These are phyloP conservation scores for Channa maculata DNA, from an alignment of 2,113 vertebrate species.

Conservation along the genomic window DNA sequence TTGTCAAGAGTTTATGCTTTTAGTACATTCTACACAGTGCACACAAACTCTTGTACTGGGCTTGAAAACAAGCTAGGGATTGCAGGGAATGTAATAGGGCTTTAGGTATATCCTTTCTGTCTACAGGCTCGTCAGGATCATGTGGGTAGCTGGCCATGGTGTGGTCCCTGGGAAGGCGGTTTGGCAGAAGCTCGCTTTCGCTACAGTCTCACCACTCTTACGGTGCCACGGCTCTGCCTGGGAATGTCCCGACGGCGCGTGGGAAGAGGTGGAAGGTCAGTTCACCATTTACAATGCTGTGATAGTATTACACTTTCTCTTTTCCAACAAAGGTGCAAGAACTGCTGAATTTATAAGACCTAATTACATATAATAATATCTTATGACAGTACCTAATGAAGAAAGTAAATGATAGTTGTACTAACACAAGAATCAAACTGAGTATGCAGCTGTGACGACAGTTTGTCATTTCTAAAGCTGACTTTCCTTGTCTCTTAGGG, in stretches of 20 bases:
- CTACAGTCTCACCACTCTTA: slow-evolving; percentile 97
- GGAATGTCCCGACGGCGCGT: slow-evolving; percentile 93
- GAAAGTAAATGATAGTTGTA: background rate
- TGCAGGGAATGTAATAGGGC: background rate
- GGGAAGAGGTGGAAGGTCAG: slow-evolving; percentile 95
- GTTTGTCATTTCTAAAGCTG: background rate
- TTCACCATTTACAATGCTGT: too few relatives aligned
- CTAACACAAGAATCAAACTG: background rate
- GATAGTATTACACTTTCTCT: too few relatives aligned
- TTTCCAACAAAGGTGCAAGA: too few relatives aligned
- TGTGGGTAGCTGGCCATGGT: slow-evolving; percentile 94
- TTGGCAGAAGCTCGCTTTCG: slow-evolving; percentile 90
- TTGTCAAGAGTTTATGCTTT: background rate
- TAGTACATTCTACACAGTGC: background rate
- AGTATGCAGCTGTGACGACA: background rate
- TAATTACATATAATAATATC: too few relatives aligned
- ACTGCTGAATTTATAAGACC: too few relatives aligned
- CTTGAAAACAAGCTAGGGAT: too few relatives aligned
- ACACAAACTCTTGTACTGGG: background rate
- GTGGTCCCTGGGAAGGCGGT: slow-evolving; percentile 87
- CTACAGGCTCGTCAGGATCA: slow-evolving; percentile 92
- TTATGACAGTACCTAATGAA: background rate
- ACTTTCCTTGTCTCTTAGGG: slow-evolving; percentile 77
- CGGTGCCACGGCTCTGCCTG: slow-evolving; percentile 90
- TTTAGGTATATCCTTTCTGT: background rate